Base-by-base conservation (phyloP, 2,113 vertebrate genomes). In the Octodon degus region DNA sequence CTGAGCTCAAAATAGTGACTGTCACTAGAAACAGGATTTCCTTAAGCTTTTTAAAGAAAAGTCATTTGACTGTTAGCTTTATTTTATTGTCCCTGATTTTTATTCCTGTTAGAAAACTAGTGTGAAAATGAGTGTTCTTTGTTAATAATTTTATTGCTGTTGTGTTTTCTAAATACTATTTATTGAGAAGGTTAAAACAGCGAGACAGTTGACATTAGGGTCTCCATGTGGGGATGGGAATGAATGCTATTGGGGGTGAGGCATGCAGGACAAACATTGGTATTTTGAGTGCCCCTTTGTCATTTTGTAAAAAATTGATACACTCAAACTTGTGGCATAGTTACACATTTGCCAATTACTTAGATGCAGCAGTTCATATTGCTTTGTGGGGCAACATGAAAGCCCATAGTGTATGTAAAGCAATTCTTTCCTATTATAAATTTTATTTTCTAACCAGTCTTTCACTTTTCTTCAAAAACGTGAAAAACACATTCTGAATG, bases 11-110 rank as follows among this genome's bases (percentile, higher is more conserved):
- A 94, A 90, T 76, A 0, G 0, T 96, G 67, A 43, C 81, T 88
- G 5, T 77, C 19, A 63, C 70, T 13, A 37, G 76, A 84, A 43
- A 81, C 53, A 81, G 30, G 53, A 79, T 90, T 88, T 83, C 63
- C 5, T 83, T 74, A 32, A 67, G 74, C 32, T 1, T 86, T n/a
- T 72, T 60, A 22, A 34, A 55, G 34, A 32, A 47, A 84, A n/a
- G 24, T 89, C 3, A 79, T 92, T 68, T 74, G 37, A 80, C 53
- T 68, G 72, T 24, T 74, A 12, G 12, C 68, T 43, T 60, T 86
- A 2, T 72, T 47, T 94, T 24, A 9, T 62, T 95, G 85, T 96
- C 93, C 96, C 82, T 97, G 86, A 96, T 97, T 97, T 98, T 97
- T 76, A 89, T 90, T 92, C 89, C 87, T 89, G 47, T 93, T 94